A percentile compares a stretch with the other conserved stretches of the same genome.
Conservation (phyloP, 2,113 vertebrate genomes). For the Lanius collurio region DNA sequence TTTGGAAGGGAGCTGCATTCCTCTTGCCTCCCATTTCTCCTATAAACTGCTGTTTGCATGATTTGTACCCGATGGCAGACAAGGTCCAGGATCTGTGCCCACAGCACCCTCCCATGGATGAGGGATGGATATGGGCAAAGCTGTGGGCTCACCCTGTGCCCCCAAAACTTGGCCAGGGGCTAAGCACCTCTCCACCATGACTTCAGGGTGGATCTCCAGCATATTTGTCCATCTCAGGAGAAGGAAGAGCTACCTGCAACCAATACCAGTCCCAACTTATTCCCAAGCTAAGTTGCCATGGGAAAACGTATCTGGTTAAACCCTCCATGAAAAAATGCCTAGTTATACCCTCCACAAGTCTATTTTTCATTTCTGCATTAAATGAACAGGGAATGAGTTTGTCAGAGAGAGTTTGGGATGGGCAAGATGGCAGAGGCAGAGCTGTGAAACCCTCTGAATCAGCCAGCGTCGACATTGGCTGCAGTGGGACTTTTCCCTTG, state of each 20-base stretch:
- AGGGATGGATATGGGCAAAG: background rate
- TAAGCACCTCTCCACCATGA: fast-evolving
- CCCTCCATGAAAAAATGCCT: background rate
- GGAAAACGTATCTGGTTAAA: background rate
- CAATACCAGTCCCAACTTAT: background rate
- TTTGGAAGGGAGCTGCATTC: background rate
- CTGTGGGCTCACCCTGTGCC: background rate
- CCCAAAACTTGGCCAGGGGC: background rate
- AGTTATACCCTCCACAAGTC: background rate
- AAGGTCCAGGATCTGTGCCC: background rate
- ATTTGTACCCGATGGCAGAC: background rate
- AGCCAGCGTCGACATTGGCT: background rate
- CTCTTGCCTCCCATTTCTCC: background rate
- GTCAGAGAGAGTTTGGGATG: background rate
- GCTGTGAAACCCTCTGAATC: background rate
- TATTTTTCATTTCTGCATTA: background rate
- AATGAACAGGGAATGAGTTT: background rate
- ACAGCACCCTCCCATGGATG: fast-evolving
- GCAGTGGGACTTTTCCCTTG: background rate
- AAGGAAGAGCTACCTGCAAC: background rate
- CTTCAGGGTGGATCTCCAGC: background rate
- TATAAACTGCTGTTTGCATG: background rate
- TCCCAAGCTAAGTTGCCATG: background rate
- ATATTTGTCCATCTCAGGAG: background rate
- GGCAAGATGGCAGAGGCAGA: background rate